Evolutionary conservation across 2,888 invertebrate genomes (phyloP).

Genomic region (Leptura quadrifasciata): DNA sequence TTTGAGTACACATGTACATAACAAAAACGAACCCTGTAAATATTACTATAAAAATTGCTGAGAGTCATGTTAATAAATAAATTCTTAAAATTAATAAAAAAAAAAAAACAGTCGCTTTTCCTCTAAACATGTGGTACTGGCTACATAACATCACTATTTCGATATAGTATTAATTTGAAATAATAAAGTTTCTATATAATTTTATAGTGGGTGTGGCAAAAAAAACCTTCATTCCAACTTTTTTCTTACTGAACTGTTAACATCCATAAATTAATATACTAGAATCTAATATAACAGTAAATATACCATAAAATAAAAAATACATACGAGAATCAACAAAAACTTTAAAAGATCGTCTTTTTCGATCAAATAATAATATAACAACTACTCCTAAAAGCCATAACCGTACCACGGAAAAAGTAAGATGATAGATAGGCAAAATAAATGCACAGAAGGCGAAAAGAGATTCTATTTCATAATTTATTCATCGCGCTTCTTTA

Average conservation of each 20-base stretch:
- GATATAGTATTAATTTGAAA: background rate
- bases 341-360: background rate
- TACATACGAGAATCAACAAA: background rate
- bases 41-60: constrained; percentile 20
- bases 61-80: background rate
- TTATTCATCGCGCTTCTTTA: constrained; percentile 88
- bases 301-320: background rate
- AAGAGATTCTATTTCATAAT: constrained; percentile 15
- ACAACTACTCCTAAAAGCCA: constrained; percentile 22
- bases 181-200: background rate
- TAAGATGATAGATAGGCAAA: constrained; percentile 33
- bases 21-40: constrained; percentile 33
- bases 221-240: background rate
- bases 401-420: constrained; percentile 31
- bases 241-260: no score
- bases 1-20: constrained; percentile 1
- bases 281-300: constrained; percentile 2
- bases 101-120: constrained; percentile 11
- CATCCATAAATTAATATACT: background rate
- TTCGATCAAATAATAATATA: background rate
- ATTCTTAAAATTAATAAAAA: constrained; percentile 13
- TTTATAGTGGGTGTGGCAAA: background rate
- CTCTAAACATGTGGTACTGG: constrained; percentile 29
- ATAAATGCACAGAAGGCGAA: constrained; percentile 43
- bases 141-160: constrained; percentile 3